Evolutionary conservation across 2,797 vertebrate genomes (phyloP), one percentile per base, ranked within the genome.

Genomic region (Arnoldichthys spilopterus): DNA sequence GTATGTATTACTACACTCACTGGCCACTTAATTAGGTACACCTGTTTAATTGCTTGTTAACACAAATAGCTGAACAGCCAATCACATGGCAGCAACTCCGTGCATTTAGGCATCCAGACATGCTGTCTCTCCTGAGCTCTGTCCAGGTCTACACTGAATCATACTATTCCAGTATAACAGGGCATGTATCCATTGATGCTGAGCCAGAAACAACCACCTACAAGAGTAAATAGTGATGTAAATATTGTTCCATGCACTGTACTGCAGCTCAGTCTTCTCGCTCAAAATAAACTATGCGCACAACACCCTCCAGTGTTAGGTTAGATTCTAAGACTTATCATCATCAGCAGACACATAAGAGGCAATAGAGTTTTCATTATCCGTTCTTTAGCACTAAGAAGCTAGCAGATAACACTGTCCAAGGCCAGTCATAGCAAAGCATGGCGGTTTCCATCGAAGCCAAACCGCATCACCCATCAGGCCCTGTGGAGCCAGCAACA

Each of bases 121-220:
- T 34, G 7, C 63, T 37, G 15, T 59, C 63, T 66, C 49, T 76
- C 20, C 43, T 18, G 18, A 68, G 37, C 18, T 26, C 58, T 30
- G 54, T 24, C 32, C 40, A 43, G 56, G 62, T 0, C 53, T 72
- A 15, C 11, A 1, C 16, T 54, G 43, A 74, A 62, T 16, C 62
- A n/a, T n/a, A n/a, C n/a, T n/a, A n/a, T n/a, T n/a, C 49, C 70
- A 58, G 5, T 40, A 68, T 53, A 59, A 20, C 51, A 18, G 30
- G 1, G 16, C 54, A 72, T 69, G 58, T 70, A 71, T 77, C 58
- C 53, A 58, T 47, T 61, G 75, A 47, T 3, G 12, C 45, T 54
- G 18, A 9, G 49, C 75, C 71, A 77, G 49, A 49, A n/a, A 76
- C 37, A 92, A 92, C 92, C 91, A 93, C 90, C 92, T 91, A 93